A percentile compares a stretch with the other conserved stretches of the same genome.
Evolutionary conservation across 2,113 vertebrate species (phyloP).

Genomic region (Plecotus auritus): DNA sequence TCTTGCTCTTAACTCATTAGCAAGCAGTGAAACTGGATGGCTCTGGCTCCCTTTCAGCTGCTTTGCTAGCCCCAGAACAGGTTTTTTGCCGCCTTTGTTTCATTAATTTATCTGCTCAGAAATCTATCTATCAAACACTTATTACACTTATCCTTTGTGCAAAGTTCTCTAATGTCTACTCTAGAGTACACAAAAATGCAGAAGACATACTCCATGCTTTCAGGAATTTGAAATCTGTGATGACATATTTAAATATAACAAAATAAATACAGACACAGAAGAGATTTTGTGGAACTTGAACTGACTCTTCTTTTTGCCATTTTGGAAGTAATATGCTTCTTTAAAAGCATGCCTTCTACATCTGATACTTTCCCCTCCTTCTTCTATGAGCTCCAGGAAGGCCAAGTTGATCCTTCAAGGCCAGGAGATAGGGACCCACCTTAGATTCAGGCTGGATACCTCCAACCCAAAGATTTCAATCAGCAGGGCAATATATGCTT

Average conservation of each 20-base stretch:
- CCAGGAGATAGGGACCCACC: neutral
- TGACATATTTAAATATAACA: neutral
- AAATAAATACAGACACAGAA: neutral
- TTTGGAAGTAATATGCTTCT: neutral
- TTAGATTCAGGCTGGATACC: neutral
- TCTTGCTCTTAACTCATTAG: neutral
- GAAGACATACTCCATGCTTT: neutral
- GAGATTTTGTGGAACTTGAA: neutral
- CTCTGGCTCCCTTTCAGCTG: neutral
- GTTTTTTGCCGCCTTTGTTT: constrained; percentile 22
- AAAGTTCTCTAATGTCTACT: neutral
- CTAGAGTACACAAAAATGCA: neutral
- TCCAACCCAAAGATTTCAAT: neutral
- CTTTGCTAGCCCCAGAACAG: neutral
- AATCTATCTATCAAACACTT: neutral
- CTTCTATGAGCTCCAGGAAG: neutral
- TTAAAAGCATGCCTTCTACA: neutral
- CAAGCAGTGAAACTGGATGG: neutral
- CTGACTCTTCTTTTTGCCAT: neutral
- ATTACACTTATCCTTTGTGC: neutral
- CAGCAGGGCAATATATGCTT: neutral
- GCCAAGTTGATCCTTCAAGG: neutral
- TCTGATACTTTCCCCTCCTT: neutral
- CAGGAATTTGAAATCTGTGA: neutral
- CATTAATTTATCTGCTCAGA: neutral